Evolutionary conservation across 2,888 invertebrate species (phyloP), one percentile per base, ranked within the genome.

Genomic region (Diarsia brunnea): DNA sequence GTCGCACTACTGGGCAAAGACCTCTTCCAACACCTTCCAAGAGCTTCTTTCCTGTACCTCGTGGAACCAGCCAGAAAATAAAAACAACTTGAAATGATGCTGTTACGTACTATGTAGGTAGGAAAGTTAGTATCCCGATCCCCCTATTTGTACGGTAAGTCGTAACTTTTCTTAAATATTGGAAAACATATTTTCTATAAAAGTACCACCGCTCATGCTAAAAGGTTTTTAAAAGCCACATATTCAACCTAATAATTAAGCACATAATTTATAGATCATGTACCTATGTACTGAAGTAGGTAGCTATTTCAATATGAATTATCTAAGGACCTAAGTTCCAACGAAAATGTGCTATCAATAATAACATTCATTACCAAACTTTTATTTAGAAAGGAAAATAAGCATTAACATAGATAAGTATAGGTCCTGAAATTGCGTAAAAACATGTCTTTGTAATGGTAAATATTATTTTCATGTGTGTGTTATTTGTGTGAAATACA

Each of bases 381-480:
- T 53, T 70, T 64, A 67, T 45, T 61, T 72, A 27, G n/a, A 81
- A 65, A 53, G 51, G 66, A 78, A 79, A 78, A 75, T 78, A 38
- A 53, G 4, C 71, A 72, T 64, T 73, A 78, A 73, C 61, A 21
- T n/a, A 47, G 60, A 73, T 66, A 73, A 75, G 49, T 69, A 86
- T 89, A 91, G 78, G 84, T 88, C 73, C 80, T 78, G 87, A 83
- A 89, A 86, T 90, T 80, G 84, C 79, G 77, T 84, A 84, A 85
- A 87, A 79, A 83, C 80, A 81, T 81, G 66, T 84, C 63, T 84
- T 69, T 75, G 80, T 85, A 86, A 85, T 87, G 86, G 78, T 86
- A 84, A 90, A 90, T 90, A 90, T 88, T 89, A 90, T 89, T 89
- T 89, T 84, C 82, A 81, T 84, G 78, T 86, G 85, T 86, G 75